Evolutionary conservation across 2,113 vertebrate species (phyloP).

Genomic region (Oxygymnocypris stewartii): DNA sequence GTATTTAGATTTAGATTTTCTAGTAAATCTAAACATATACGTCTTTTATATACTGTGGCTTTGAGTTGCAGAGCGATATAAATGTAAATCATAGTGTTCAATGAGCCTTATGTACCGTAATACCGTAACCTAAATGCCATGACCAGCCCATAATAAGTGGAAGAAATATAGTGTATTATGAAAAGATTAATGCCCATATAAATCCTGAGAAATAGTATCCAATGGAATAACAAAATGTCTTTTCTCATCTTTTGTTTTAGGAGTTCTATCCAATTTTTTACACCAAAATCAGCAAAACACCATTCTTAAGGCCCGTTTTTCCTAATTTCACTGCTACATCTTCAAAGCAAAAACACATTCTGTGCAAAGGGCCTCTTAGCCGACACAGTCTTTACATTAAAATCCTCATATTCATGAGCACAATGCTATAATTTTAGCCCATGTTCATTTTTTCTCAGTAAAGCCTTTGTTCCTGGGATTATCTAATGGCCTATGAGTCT

Average conservation of each 20-base stretch:
- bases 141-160: neutral
- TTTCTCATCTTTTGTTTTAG: neutral
- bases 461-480: constrained; percentile 51
- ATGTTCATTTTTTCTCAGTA: neutral
- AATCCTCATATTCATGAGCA: neutral
- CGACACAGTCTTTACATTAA: neutral
- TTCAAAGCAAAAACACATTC: neutral
- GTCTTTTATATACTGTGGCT: neutral
- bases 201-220: neutral
- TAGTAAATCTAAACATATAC: neutral
- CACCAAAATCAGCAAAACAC: neutral
- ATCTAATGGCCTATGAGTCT: constrained; percentile 23
- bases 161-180: neutral
- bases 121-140: constrained; percentile 34
- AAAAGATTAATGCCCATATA: neutral
- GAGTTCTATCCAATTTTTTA: neutral
- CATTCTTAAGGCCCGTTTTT: neutral
- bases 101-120: constrained; percentile 20
- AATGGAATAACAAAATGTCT: neutral
- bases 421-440: constrained; percentile 1
- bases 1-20: neutral
- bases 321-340: neutral
- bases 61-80: constrained; percentile 18
- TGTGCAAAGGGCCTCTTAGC: neutral
- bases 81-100: constrained; percentile 42